phyloP scores from a whole-genome alignment of 2,797 vertebrate genomes.

The Cheirogaleus major region DNA sequence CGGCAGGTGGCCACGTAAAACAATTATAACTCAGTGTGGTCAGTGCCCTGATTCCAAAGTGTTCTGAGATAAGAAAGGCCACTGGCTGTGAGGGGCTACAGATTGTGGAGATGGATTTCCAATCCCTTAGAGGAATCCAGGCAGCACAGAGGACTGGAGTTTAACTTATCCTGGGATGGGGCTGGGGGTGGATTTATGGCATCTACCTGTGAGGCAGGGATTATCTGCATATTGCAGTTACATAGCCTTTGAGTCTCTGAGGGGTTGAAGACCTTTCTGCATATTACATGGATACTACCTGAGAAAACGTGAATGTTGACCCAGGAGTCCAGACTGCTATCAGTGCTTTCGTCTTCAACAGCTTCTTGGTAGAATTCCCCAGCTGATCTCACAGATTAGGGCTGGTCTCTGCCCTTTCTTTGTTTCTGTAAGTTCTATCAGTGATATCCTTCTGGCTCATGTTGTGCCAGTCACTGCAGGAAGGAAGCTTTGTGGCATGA shows the following conservation, averaged over 20 bases:
- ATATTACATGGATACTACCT: too few species aligned
- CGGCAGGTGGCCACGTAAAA: neutral
- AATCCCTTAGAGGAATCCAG: neutral
- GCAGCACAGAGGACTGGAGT: too few species aligned
- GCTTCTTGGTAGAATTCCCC: neutral
- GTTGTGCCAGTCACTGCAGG: neutral
- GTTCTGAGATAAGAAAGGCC: neutral
- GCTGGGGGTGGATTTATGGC: neutral
- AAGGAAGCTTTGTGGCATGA: neutral
- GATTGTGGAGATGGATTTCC: neutral
- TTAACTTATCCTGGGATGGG: neutral
- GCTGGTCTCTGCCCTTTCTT: neutral
- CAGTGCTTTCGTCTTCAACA: neutral
- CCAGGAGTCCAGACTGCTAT: neutral
- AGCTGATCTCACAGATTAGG: neutral
- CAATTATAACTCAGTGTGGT: too few species aligned
- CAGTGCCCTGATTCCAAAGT: neutral
- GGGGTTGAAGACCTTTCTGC: neutral
- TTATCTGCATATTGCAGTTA: neutral
- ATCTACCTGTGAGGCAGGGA: neutral
- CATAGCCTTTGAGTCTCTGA: neutral
- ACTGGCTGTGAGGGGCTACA: accelerated
- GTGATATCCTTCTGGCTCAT: neutral
- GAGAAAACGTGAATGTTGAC: neutral
- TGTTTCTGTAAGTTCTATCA: neutral